Base-by-base conservation (phyloP, 2,888 invertebrate species). In the Hylaea fasciaria region DNA sequence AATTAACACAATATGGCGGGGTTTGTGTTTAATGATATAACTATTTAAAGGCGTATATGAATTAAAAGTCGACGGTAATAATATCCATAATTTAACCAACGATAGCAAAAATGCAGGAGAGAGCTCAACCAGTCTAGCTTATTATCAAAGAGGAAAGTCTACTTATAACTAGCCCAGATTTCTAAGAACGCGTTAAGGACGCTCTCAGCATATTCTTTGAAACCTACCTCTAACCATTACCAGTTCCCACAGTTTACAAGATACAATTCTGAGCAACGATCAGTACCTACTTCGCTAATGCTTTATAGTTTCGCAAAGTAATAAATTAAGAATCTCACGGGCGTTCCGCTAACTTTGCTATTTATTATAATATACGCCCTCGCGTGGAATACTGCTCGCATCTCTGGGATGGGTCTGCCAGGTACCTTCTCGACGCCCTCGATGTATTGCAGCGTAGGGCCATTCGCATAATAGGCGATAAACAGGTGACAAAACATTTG, bases 121-220 rank as follows among this genome's bases (percentile, higher is more conserved):
- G 32, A 55, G 10, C 7, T 45, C 40, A 14, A 29, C 41, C 37
- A 45, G 8, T 37, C 12, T 10, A n/a, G 11, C 13, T 11, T 39
- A 3, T 32, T 29, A 41, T n/a, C 8, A 35, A 43, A 43, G 35
- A 48, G 43, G 51, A 52, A 57, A 57, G 51, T 16, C 8, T 40
- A 39, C 50, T 45, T 3, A 12, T 37, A 8, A 46, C 37, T 28
- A 40, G 40, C 35, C 12, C 10, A 22, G 16, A 17, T 43, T 53
- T 49, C 58, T 53, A 29, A 44, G 53, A 59, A 59, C 37, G 16
- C 29, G 37, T n/a, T 47, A 17, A 49, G 46, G 13, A 58, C 35
- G 47, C n/a, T 11, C 57, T 37, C 37, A 43, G 35, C n/a, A n/a
- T 29, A 43, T 58, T 59, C 49, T 53, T 12, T 49, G 58, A 59